These are phyloP conservation scores for Globia sparganii DNA, from an alignment of 2,888 invertebrate species.

Conservation along the genomic window DNA sequence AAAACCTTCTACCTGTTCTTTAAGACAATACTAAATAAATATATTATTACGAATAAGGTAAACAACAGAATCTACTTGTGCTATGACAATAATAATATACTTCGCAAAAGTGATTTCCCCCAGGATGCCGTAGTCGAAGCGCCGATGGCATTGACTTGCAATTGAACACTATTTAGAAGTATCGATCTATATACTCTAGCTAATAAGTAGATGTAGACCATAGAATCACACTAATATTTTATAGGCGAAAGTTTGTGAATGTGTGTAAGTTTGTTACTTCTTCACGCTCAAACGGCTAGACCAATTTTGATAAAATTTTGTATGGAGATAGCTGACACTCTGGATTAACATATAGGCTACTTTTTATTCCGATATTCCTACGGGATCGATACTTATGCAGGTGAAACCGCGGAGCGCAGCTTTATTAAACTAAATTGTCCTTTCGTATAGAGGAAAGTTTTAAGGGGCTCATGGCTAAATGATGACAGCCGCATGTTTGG, in stretches of 20 bases:
- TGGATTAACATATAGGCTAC: too few species aligned
- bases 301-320: too few species aligned
- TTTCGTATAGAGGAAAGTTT: background rate
- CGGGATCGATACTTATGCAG: too few species aligned
- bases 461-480: too few species aligned
- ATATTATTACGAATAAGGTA: slow-evolving; percentile 18
- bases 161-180: background rate
- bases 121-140: slow-evolving; percentile 6
- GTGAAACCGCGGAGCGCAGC: too few species aligned
- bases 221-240: too few species aligned
- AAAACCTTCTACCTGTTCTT: background rate
- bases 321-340: too few species aligned
- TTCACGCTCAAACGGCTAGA: too few species aligned
- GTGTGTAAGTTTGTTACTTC: too few species aligned
- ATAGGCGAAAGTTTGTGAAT: too few species aligned
- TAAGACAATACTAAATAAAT: slow-evolving; percentile 13
- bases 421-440: too few species aligned
- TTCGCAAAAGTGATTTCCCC: slow-evolving; percentile 43
- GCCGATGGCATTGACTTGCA: slow-evolving; percentile 32
- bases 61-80: slow-evolving; percentile 24
- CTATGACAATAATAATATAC: slow-evolving; percentile 43
- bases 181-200: slow-evolving; percentile 2
- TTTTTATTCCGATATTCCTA: too few species aligned
- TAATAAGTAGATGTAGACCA: slow-evolving; percentile 13
- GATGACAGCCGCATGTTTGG: background rate